Base-by-base conservation (phyloP, 2,888 invertebrate species). In the Malacosoma neustria region DNA sequence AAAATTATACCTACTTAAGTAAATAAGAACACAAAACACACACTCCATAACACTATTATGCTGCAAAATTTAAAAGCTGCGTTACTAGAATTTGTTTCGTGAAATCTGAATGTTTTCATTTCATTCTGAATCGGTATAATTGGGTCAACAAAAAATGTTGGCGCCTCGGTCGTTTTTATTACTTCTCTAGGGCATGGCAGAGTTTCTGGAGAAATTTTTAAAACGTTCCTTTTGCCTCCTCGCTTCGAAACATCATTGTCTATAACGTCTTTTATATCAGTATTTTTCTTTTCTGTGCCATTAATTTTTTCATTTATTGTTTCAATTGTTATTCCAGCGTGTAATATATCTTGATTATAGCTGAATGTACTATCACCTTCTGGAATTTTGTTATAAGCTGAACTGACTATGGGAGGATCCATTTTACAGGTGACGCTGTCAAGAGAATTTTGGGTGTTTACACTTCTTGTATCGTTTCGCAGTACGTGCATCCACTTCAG, bases 401-500 rank as follows among this genome's bases (percentile, higher is more conserved):
- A 81, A 48, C 79, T 82, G 14, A 82, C 72, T 34, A 82, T 76
- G 0, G 79, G 75, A 1, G 82, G 69, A 56, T 90, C 91, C 72
- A 91, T 84, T 66, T 89, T 88, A 71, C 94, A 94, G 40, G 90
- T 90, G 48, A 93, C 87, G 42, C 90, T 88, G 54, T 93, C 92
- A 36, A 94, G 80, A 22, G 90, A 89, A 50, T 89, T 88, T 50
- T 88, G 89, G 46, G 93, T 89, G 56, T 89, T 88, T 51, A 87
- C 85, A 66, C 92, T 93, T 68, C 89, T 89, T 47, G 94, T 94
- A 51, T 93, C 92, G 72, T 92, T 91, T 43, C 89, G 88, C 42
- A 95, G 79, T 33, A 86, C 86, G 75, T 92, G 91, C 79, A 94
- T 90, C 95, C 95, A 95, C 51, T 90, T 89, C 51, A 95, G 81